Conservation (phyloP, 2,113 vertebrate genomes). For the Elgaria multicarinata region DNA sequence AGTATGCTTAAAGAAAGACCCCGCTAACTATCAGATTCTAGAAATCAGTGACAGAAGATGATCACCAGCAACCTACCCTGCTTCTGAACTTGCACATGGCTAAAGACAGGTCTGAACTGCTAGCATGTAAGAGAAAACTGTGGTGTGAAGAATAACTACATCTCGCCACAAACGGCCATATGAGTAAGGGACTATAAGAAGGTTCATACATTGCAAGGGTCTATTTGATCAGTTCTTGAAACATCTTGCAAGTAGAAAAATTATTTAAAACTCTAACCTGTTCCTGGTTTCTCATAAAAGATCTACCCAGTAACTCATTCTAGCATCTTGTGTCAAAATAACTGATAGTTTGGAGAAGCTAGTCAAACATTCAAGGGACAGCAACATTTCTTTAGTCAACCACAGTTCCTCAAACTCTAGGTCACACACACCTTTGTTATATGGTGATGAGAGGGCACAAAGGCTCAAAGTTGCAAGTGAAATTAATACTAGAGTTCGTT, state of each 20-base stretch:
- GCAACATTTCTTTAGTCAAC: background rate
- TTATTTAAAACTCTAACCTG: background rate
- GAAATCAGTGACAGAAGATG: background rate
- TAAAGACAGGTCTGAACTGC: background rate
- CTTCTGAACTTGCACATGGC: background rate
- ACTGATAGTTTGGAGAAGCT: background rate
- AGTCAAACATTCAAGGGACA: background rate
- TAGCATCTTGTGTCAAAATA: background rate
- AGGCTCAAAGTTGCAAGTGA: background rate
- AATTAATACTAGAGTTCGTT: background rate
- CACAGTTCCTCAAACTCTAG: background rate
- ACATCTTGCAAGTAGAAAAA: background rate
- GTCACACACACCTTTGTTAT: background rate
- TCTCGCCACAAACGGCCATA: background rate
- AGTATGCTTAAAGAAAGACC: background rate
- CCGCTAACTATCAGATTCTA: background rate
- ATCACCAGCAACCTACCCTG: background rate
- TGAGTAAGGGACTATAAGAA: background rate
- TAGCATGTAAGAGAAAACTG: background rate
- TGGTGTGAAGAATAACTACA: background rate
- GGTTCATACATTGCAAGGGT: background rate
- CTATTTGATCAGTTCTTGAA: background rate
- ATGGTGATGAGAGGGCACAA: background rate
- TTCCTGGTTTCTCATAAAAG: background rate
- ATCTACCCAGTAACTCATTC: background rate